These are phyloP conservation scores for Hapalemur alaotrensis DNA, from an alignment of 2,797 vertebrate genomes.

Conservation along the genomic window DNA sequence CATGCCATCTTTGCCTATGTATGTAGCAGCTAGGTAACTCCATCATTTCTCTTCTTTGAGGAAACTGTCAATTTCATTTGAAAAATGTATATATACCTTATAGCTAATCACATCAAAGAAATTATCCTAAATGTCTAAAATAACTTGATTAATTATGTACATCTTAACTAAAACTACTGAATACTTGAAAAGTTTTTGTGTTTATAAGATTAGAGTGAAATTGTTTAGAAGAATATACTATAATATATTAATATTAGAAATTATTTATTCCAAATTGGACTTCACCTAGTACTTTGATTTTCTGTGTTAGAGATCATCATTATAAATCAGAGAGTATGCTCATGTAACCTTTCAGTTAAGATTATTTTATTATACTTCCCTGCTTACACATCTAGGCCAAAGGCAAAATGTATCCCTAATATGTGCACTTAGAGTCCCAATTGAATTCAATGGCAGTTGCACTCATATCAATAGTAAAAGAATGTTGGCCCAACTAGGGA, in stretches of 20 bases:
- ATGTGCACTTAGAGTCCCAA: neutral
- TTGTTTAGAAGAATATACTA: neutral
- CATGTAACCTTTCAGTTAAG: neutral
- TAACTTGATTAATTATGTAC: neutral
- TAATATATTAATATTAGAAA: neutral
- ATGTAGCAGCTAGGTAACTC: neutral
- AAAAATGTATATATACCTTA: neutral
- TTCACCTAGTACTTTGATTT: neutral
- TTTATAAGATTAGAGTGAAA: neutral
- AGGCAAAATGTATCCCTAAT: neutral
- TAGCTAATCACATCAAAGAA: neutral
- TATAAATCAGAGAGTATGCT: neutral
- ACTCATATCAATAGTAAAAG: neutral
- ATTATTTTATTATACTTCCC: neutral
- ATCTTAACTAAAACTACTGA: neutral
- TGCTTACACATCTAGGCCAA: neutral
- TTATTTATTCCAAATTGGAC: neutral
- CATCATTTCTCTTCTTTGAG: neutral
- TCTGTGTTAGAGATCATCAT: neutral
- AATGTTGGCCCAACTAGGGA: neutral
- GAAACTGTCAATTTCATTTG: neutral
- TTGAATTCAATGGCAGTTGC: neutral
- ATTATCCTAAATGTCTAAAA: neutral
- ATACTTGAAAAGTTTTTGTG: neutral
- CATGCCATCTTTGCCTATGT: neutral